Evolutionary conservation across 2,797 vertebrate genomes (phyloP), one percentile per base, ranked within the genome.

Genomic region (Menidia menidia): DNA sequence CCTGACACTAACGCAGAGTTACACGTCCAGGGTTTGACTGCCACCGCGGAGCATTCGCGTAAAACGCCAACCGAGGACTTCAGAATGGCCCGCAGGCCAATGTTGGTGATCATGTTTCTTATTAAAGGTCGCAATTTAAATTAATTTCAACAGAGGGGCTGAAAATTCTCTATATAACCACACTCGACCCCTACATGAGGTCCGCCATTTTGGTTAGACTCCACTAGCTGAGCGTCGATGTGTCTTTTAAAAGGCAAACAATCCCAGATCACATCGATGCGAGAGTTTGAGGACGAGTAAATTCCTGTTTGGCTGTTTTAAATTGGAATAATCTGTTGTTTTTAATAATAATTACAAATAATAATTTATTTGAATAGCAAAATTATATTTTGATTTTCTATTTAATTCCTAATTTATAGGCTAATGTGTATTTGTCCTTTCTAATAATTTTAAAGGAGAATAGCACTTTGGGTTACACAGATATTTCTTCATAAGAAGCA

Each of bases 131-230:
- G n/a, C 12, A 1, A 56, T 0, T 0, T 2, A 1, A 39, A 16
- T 8, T 31, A 39, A 11, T 0, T 33, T 1, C 0, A 2, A 13
- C 0, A 52, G 55, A 57, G 48, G 3, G 0, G 2, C 13, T 31
- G 4, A 16, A 60, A 63, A 54, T 35, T 8, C 39, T 25, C 33
- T 58, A 51, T 16, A 0, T 31, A 63, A 48, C 11, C 33, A 55
- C 66, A 52, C 71, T 67, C 78, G 88, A 86, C 89, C 88, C 80
- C 87, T 92, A 92, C 57, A 77, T 0, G 64, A 69, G 53, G 19
- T 0, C 12, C 90, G 85, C 92, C 93, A 93, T 94, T 51, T 93
- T 93, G 30, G 41, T 1, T 52, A 92, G 92, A 82, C 92, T 4
- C 15, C 33, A 84, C 19, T 30, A 90, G 63, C n/a, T 0, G 85